Percentiles rank a stretch among this genome's conserved stretches.
phyloP scores from a whole-genome alignment of 2,113 vertebrate genomes.

The Nanger granti region DNA sequence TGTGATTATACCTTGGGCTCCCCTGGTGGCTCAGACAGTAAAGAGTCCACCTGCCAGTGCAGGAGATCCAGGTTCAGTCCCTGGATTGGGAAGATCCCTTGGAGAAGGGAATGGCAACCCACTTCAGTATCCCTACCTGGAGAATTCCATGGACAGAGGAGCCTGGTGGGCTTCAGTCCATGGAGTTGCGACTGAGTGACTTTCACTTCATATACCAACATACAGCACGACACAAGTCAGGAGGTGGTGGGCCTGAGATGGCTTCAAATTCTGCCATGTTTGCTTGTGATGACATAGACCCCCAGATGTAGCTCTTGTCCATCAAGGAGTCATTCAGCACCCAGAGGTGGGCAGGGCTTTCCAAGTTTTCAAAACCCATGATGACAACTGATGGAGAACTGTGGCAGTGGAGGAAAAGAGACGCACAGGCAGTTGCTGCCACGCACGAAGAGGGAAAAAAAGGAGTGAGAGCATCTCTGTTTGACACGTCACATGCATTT shows the following conservation, averaged over 20 bases:
- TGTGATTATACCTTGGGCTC: background rate
- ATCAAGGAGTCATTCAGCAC: conserved; percentile 92
- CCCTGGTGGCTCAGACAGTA: background rate
- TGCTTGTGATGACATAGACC: conserved; percentile 94
- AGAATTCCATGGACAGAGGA: background rate
- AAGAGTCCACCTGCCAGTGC: background rate
- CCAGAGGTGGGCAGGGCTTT: conserved; percentile 85
- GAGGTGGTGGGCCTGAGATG: conserved; percentile 80
- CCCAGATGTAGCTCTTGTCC: conserved; percentile 95
- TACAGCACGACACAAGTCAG: conserved; percentile 88
- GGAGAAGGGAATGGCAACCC: background rate
- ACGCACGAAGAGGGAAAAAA: background rate
- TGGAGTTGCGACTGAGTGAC: background rate
- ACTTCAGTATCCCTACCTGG: background rate
- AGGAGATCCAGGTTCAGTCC: background rate
- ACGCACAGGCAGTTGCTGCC: fast-evolving
- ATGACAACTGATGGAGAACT: background rate
- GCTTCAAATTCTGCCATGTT: conserved; percentile 93
- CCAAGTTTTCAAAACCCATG: conserved; percentile 96
- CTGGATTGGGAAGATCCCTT: background rate
- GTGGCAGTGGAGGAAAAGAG: fast-evolving
- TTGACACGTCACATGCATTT: background rate
- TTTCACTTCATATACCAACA: conserved; percentile 84
- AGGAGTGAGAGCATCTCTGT: background rate
- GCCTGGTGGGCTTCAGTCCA: background rate